Evolutionary conservation across 2,113 vertebrate species (phyloP).

Genomic region (Lagenorhynchus albirostris): DNA sequence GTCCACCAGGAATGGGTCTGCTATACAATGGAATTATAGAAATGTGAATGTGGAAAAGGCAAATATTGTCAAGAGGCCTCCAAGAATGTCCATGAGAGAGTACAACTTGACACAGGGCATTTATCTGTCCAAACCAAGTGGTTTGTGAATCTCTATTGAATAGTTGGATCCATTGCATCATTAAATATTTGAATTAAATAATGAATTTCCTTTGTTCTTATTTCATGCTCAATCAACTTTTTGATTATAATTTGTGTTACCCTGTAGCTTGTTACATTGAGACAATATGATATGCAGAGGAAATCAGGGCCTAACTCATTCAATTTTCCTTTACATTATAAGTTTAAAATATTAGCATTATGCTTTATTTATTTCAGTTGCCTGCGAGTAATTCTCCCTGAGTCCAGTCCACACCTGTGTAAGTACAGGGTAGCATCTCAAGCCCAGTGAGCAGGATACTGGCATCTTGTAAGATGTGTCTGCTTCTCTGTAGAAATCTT

Average conservation of each 20-base stretch:
- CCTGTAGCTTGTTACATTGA: background rate
- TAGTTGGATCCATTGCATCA: background rate
- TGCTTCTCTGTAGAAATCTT: background rate
- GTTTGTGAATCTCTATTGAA: background rate
- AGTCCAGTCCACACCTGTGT: background rate
- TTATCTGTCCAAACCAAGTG: background rate
- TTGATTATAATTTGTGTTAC: slow-evolving; percentile 28
- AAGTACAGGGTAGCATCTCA: background rate
- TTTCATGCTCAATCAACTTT: slow-evolving; percentile 56
- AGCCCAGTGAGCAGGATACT: background rate
- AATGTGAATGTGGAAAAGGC: background rate
- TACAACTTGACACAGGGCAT: background rate
- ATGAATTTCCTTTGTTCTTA: slow-evolving; percentile 50
- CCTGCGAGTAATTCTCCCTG: background rate
- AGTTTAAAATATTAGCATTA: background rate
- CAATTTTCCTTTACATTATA: background rate
- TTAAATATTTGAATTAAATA: slow-evolving; percentile 42
- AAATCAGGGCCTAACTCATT: background rate
- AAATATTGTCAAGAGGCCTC: background rate
- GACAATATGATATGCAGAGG: slow-evolving; percentile 9
- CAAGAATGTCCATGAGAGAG: background rate
- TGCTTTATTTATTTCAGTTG: background rate
- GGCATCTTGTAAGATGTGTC: background rate
- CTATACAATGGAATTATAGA: background rate
- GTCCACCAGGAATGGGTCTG: background rate